A percentile compares a stretch with the other conserved stretches of the same genome.
These are phyloP conservation scores for Holocentrus rufus DNA, from an alignment of 2,797 vertebrate genomes.

Conservation along the genomic window DNA sequence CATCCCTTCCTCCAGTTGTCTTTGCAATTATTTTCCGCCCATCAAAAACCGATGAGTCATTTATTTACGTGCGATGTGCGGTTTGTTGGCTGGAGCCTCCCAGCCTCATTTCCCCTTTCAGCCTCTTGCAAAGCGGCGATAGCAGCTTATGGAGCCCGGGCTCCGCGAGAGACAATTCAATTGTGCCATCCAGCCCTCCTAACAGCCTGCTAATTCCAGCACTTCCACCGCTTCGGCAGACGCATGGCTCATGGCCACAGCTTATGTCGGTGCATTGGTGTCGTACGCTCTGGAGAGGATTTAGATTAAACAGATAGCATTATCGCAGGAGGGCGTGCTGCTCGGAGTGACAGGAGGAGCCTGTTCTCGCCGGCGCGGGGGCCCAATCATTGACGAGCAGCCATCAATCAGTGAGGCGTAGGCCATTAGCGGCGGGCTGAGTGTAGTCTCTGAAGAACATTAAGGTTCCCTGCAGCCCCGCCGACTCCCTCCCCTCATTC, in stretches of 20 bases:
- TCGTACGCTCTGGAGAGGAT: constrained; percentile 63
- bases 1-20: constrained; percentile 7
- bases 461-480: constrained; percentile 26
- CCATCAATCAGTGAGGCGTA: constrained; percentile 68
- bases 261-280: constrained; percentile 60
- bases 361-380: constrained; percentile 17
- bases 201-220: constrained; percentile 73
- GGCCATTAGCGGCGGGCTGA: constrained; percentile 58
- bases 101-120: constrained; percentile 19
- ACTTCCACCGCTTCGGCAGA: constrained; percentile 58
- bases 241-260: constrained; percentile 59
- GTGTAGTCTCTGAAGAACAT: constrained; percentile 54
- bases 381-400: constrained; percentile 53
- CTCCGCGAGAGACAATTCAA: constrained; percentile 60
- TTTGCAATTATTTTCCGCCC: constrained; percentile 22
- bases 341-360: constrained; percentile 5
- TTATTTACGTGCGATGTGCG: constrained; percentile 40
- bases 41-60: constrained; percentile 53
- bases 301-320: constrained; percentile 78
- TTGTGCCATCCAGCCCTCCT: constrained; percentile 58
- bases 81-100: constrained; percentile 52
- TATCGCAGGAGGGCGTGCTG: constrained; percentile 60
- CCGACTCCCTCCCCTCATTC: constrained; percentile 51
- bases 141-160: constrained; percentile 40
- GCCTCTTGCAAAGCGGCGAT: constrained; percentile 45